These are phyloP conservation scores for Philopedon plagiatum DNA, from an alignment of 2,888 invertebrate genomes.

Conservation along the genomic window DNA sequence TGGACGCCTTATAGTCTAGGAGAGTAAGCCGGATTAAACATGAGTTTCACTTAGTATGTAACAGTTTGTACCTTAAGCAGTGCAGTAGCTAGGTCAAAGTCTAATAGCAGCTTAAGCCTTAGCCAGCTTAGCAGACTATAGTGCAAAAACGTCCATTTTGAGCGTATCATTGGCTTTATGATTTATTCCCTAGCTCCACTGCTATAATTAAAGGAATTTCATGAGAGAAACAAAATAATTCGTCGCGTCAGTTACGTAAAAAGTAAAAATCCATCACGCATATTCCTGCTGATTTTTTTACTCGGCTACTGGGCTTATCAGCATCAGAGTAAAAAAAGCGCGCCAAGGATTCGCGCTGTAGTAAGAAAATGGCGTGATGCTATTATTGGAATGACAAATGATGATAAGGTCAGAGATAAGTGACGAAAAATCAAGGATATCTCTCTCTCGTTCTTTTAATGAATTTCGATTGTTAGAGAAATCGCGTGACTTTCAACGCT, in stretches of 20 bases:
- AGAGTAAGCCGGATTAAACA: too few relatives aligned
- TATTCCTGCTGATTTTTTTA: background rate
- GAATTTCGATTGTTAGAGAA: constrained; percentile 6
- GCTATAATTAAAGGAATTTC: too few relatives aligned
- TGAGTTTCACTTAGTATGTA: too few relatives aligned
- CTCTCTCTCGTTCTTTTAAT: constrained; percentile 1
- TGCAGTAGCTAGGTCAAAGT: too few relatives aligned
- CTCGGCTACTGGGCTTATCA: background rate
- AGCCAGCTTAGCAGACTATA: too few relatives aligned
- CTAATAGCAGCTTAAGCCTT: too few relatives aligned
- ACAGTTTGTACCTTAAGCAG: too few relatives aligned
- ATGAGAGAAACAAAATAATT: too few relatives aligned
- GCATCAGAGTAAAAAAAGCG: background rate
- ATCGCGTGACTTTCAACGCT: background rate
- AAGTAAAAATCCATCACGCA: background rate
- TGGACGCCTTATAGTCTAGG: too few relatives aligned
- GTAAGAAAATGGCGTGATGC: constrained; percentile 23
- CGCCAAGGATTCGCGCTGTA: constrained; percentile 4
- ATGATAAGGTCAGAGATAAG: constrained; percentile 26
- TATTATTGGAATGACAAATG: constrained; percentile 26
- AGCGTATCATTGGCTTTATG: too few relatives aligned
- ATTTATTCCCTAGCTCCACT: too few relatives aligned
- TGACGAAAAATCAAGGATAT: constrained; percentile 24
- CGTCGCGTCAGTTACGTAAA: background rate
- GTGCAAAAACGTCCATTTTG: too few relatives aligned